Evolutionary conservation across 2,797 vertebrate species (phyloP), one percentile per base, ranked within the genome.

Genomic region (Astyanax mexicanus): DNA sequence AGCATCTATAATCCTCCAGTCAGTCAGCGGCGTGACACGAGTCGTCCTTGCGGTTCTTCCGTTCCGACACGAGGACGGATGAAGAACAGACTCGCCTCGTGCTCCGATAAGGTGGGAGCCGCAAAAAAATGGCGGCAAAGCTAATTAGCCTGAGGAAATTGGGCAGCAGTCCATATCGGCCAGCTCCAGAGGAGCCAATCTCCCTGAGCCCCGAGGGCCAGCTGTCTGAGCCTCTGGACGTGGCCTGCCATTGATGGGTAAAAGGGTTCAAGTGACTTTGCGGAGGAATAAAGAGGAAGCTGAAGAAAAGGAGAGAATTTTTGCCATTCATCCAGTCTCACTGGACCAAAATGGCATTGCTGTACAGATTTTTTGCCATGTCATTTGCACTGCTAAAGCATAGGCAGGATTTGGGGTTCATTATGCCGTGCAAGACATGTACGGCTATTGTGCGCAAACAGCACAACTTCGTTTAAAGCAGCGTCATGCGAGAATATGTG

Each of bases 71-170:
- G 51, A 42, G 61, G 67, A 61, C 52, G 65, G 44, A 57, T 61
- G n/a, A 58, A 38, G 77, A 64, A 74, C 86, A 82, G 86, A 88
- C 81, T 85, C 84, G 84, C 86, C 86, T 85, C 23, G 51, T 70
- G 78, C 84, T 78, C 80, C 76, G 90, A 93, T 92, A 92, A 92
- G 87, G 84, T 83, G 84, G 87, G 11, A 81, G 85, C 75, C 84
- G 86, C 70, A 81, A 80, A 87, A 80, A 87, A 88, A 79, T 73
- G 84, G 87, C 88, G 84, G 89, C 88, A 89, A 90, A 91, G 85
- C 84, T 92, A 93, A 94, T 94, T 93, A 93, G 87, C 91, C 89
- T 81, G 89, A 90, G 89, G 89, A 92, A 92, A 92, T 91, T 92
- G 90, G 92, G 89, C 84, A 72, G 69, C 77, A 65, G 82, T 91